Percentiles rank a stretch among this genome's conserved stretches.
Evolutionary conservation across 2,113 vertebrate genomes (phyloP).

Genomic region (Lethenteron reissneri): DNA sequence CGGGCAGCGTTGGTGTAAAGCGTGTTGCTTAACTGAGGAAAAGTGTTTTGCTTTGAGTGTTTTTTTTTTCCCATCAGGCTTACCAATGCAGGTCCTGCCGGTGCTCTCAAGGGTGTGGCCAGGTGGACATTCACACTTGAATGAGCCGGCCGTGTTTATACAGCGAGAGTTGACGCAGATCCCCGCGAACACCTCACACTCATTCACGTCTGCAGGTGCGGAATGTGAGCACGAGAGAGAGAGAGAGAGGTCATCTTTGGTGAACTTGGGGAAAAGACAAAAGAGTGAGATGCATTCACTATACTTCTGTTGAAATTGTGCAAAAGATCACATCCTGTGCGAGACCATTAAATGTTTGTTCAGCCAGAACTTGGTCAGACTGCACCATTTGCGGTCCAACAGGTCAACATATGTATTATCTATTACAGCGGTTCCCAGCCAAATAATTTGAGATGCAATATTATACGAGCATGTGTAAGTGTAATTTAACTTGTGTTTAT

Average conservation of each 20-base stretch:
- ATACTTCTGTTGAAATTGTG: slow-evolving; percentile 17
- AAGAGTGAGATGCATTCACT: slow-evolving; percentile 7
- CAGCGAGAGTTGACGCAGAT: slow-evolving; percentile 78
- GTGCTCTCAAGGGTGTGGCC: slow-evolving; percentile 81
- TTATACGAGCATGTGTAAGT: too few relatives aligned
- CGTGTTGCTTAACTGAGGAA: too few relatives aligned
- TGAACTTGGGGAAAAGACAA: slow-evolving; percentile 13
- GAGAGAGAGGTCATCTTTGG: too few relatives aligned
- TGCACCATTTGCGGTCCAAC: slow-evolving; percentile 18
- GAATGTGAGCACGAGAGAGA: not conserved
- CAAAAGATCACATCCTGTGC: slow-evolving; percentile 18
- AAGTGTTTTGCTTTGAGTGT: too few relatives aligned
- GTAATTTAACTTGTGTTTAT: too few relatives aligned
- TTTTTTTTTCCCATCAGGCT: slow-evolving; percentile 8
- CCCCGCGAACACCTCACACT: slow-evolving; percentile 79
- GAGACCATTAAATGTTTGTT: slow-evolving; percentile 16
- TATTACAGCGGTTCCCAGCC: too few relatives aligned
- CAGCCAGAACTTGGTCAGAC: slow-evolving; percentile 15
- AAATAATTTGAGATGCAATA: too few relatives aligned
- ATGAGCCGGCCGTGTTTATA: slow-evolving; percentile 65
- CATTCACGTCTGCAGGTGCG: slow-evolving; percentile 52
- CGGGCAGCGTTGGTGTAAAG: too few relatives aligned
- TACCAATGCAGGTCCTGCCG: slow-evolving; percentile 73
- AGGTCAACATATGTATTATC: slow-evolving; percentile 1
- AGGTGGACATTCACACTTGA: slow-evolving; percentile 62